Evolutionary conservation across 37 sponge, comb jelly and placozoan genomes (phyloP).

Genomic region (Hormiphora californensis): DNA sequence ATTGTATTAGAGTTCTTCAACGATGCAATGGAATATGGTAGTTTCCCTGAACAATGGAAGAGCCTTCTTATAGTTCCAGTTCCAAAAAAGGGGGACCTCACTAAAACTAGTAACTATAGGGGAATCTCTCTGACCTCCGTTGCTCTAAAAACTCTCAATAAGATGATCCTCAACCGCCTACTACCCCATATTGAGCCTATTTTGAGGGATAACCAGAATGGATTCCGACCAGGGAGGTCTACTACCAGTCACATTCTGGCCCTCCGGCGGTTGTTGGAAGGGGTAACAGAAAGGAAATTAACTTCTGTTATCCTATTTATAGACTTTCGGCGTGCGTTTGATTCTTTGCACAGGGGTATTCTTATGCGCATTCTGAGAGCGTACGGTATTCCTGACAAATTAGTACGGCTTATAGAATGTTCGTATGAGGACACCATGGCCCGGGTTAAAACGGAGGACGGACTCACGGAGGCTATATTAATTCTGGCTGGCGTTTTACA

Average conservation of each 20-base stretch:
- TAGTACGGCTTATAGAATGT: background rate
- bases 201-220: background rate
- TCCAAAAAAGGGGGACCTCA: no score
- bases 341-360: background rate
- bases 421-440: background rate
- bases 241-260: background rate
- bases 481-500: constrained; percentile 30
- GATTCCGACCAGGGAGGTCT: background rate
- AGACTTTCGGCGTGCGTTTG: background rate
- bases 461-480: background rate
- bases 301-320: background rate
- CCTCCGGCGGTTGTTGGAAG: background rate
- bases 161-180: background rate
- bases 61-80: no score
- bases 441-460: background rate
- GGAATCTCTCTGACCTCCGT: background rate
- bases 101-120: background rate
- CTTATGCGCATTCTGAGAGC: background rate
- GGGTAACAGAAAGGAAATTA: background rate
- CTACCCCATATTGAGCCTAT: background rate
- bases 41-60: no score
- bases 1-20: no score
- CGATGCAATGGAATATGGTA: no score
- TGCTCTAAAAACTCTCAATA: background rate
- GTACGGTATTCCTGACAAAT: constrained; percentile 6